Evolutionary conservation across 1,140 invertebrate genomes (phyloP), one percentile per base, ranked within the genome.

Genomic region (Temnothorax longispinosus): DNA sequence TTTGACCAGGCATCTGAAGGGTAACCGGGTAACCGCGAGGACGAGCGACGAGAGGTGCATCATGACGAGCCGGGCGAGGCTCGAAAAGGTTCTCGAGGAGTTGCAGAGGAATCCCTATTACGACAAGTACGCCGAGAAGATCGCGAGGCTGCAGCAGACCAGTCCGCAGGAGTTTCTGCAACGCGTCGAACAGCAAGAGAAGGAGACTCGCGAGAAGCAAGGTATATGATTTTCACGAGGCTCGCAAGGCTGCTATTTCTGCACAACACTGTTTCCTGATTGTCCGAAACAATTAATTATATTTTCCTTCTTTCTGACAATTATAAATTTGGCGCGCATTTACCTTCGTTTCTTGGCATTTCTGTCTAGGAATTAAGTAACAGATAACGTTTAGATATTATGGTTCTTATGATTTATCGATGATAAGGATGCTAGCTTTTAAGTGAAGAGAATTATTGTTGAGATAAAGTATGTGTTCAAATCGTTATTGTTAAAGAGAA

Each of bases 111-210:
- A 98, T 96, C 97, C 98, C 1, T 98, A 97, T 92, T 98, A 96
- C 92, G 96, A 97, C 27, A 98, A 98, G 93, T 98, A 98, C 95
- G 97, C 97, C 0, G 93, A 96, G 1, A 98, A 98, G 94, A 98
- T 98, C 85, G 96, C 97, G 1, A 95, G 96, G 81, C 90, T 98
- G 50, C 97, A 98, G 93, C 95, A 97, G 94, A 97, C 96, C 0
- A 97, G 96, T 60, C 97, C 98, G 0, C 97, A 97, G 86, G 97
- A 98, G 92, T 98, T 98, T 92, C 88, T 97, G n/a, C 93, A 96
- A 71, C 96, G 96, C 88, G 94, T 98, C 32, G 97, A 97, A 92
- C 94, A 96, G 8, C 96, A 96, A 78, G 96, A 96, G 87, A 95
- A 95, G 92, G 92, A 95, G 69, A 7, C 90, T 1, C 96, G 96